Evolutionary conservation across 2,888 invertebrate species (phyloP), one percentile per base, ranked within the genome.

Genomic region (Mylabris sibirica): DNA sequence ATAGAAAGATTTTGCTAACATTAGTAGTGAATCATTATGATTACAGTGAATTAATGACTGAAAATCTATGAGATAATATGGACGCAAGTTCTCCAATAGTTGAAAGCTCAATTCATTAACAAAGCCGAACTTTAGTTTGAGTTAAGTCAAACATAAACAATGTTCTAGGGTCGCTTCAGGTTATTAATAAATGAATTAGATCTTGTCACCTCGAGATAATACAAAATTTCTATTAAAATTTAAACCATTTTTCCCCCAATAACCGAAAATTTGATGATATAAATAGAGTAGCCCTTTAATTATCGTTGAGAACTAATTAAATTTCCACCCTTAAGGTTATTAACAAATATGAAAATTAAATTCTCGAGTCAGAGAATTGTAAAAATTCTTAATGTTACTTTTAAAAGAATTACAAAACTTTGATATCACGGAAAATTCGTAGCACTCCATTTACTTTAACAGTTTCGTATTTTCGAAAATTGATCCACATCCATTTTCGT

Each of bases 101-200:
- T n/a, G 17, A 44, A 17, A n/a, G 35, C 53, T 67, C 59, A 62
- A 62, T 70, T 70, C 67, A 70, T 70, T 70, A 70, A 62, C 64
- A 63, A 60, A 59, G 59, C 64, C 70, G 67, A 70, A 70, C 65
- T 67, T 67, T 34, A 63, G 65, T 65, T 64, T 59, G 65, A 67
- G 67, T 70, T 64, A 70, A 70, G 70, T 65, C 67, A 70, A 70
- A 70, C 67, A 70, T 65, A 70, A 70, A 69, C 69, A 69, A 63
- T 65, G 69, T 66, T 66, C n/a, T 17, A 44, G 17, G 3, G 44
- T 4, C 17, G n/a, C 44, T 44, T 44, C n/a, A 44, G 17, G n/a
- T 44, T 17, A 44, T 44, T 44, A 44, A 44, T 44, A 44, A 44
- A 44, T 17, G 3, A 44, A 44, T 12, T 41, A 41, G 41, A 41